Evolutionary conservation across 2,797 vertebrate genomes (phyloP).

Genomic region (Limosa lapponica): DNA sequence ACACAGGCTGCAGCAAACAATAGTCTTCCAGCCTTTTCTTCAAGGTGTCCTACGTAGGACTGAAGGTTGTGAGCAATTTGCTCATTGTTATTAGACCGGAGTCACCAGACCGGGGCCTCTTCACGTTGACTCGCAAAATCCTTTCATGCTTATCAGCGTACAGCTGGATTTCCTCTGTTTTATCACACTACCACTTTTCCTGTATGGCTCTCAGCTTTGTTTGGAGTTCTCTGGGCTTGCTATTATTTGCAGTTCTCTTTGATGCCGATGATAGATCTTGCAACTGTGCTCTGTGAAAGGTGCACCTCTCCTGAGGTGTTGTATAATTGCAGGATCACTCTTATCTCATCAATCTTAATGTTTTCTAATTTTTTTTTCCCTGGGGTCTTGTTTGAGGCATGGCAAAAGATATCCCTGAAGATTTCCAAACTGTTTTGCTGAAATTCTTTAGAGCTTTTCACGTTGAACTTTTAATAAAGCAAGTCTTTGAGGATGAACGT

Average conservation of each 20-base stretch:
- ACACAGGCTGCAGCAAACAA: slow-evolving; percentile 23
- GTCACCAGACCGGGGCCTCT: slow-evolving; percentile 5
- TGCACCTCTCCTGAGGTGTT: slow-evolving; percentile 35
- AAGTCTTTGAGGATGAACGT: neutral
- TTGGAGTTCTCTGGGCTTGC: slow-evolving; percentile 51
- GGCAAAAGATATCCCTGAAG: neutral
- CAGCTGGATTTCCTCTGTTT: slow-evolving; percentile 70
- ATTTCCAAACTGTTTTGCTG: slow-evolving; percentile 7
- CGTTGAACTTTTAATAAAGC: neutral
- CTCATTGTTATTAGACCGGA: neutral
- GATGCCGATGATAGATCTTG: slow-evolving; percentile 43
- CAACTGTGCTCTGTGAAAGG: neutral
- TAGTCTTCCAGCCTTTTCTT: neutral
- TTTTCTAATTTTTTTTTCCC: slow-evolving; percentile 52
- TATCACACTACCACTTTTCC: slow-evolving; percentile 66
- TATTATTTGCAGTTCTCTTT: slow-evolving; percentile 60
- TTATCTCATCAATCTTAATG: slow-evolving; percentile 62
- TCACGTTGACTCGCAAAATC: slow-evolving; percentile 1
- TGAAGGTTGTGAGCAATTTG: neutral
- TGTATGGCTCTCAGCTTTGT: slow-evolving; percentile 65
- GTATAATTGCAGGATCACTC: slow-evolving; percentile 53
- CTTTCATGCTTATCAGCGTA: slow-evolving; percentile 66
- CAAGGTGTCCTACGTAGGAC: neutral
- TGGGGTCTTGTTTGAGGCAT: neutral
- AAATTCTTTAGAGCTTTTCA: slow-evolving; percentile 1